Evolutionary conservation across 2,888 invertebrate species (phyloP).

Genomic region (Pseudoips prasinana): DNA sequence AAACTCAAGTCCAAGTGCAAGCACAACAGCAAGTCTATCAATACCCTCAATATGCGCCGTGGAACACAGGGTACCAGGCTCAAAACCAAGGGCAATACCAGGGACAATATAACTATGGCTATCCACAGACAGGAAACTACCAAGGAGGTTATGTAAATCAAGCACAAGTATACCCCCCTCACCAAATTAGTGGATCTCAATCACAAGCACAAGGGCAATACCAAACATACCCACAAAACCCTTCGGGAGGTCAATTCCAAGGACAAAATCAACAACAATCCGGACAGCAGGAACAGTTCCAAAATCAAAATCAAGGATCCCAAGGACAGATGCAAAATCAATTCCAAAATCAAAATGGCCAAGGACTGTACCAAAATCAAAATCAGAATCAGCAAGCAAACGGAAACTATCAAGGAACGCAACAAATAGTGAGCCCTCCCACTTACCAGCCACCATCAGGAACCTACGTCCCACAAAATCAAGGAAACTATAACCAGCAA

Average conservation of each 20-base stretch:
- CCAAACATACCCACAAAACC: slow-evolving; percentile 26
- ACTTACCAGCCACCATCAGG: slow-evolving; percentile 11
- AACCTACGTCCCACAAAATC: slow-evolving; percentile 10
- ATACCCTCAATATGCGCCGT: slow-evolving; percentile 39
- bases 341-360: slow-evolving; percentile 15
- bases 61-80: slow-evolving; percentile 32
- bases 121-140: slow-evolving; percentile 25
- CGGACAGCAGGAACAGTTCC: slow-evolving; percentile 28
- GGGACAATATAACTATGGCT: slow-evolving; percentile 38
- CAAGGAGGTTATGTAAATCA: slow-evolving; percentile 26
- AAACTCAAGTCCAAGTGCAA: slow-evolving; percentile 27
- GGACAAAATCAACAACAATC: slow-evolving; percentile 29
- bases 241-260: slow-evolving; percentile 23
- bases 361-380: slow-evolving; percentile 16
- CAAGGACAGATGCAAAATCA: slow-evolving; percentile 23
- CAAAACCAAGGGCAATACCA: slow-evolving; percentile 41
- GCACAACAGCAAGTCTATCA: slow-evolving; percentile 38
- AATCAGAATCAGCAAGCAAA: slow-evolving; percentile 25
- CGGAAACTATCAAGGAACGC: slow-evolving; percentile 22
- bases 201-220: slow-evolving; percentile 31
- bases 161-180: slow-evolving; percentile 17
- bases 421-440: slow-evolving; percentile 11
- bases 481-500: slow-evolving; percentile 4
- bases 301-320: slow-evolving; percentile 24
- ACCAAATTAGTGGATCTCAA: slow-evolving; percentile 29